Evolutionary conservation across 2,888 invertebrate species (phyloP), one percentile per base, ranked within the genome.

Genomic region (Eristalis tenax): DNA sequence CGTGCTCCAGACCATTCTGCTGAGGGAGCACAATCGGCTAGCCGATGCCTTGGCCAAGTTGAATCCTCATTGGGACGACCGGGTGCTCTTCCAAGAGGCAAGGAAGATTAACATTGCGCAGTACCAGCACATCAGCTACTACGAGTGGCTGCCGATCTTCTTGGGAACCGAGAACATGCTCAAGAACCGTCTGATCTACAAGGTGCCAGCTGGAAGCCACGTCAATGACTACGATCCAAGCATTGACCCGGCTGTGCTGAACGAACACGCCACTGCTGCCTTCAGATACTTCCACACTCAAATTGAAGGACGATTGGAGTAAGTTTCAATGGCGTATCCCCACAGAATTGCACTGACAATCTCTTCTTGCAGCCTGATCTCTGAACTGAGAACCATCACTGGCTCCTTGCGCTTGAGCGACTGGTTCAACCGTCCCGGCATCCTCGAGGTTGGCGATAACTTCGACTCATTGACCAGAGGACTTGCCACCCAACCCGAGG

Each of bases 381-480:
- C 93, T 0, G 93, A 94, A 87, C 88, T 93, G 76, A 92, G 94
- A 69, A 90, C 92, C 50, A 91, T 93, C 8, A 90, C 92, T 32
- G 93, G 93, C 22, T 92, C 93, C 4, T 89, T 94, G 61, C 92
- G 94, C 13, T 91, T 94, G 23, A 94, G 94, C 88, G 93, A 94
- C 90, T 94, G 94, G 93, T 94, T 94, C 89, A 94, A 94, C 90
- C 92, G 94, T 40, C 94, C 94, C 5, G 93, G 93, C 61, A 92
- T 94, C 73, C 92, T 95, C 77, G 94, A 94, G 90, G 91, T 92
- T 32, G 93, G 92, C 35, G 93, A 94, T 80, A 94, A 94, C 90
- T 96, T 97, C 90, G 96, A 97, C 91, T 95, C 96, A 84, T 94
- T 97, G 75, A 94, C 96, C 0, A 94, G 97, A 93, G 97, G 97